Evolutionary conservation across 2,797 vertebrate species (phyloP), one percentile per base, ranked within the genome.

Genomic region (Gymnocypris eckloni): DNA sequence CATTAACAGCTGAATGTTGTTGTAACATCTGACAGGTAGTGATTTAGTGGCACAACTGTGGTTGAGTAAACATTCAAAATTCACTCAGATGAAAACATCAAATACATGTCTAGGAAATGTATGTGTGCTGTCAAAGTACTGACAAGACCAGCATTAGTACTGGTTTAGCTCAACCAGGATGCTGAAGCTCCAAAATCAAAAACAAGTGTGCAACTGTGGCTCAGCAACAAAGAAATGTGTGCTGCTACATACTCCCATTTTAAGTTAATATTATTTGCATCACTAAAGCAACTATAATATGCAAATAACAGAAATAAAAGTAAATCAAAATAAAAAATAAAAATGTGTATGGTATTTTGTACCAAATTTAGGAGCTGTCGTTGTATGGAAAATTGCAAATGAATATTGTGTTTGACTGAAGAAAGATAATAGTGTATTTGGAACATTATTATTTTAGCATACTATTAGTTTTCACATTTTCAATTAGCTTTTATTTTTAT

Each of bases 11-110:
- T 61, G 16, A 72, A 78, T 59, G 52, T n/a, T 59, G 33, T 77
- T 0, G 8, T 61, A 78, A 25, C 22, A 61, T 61, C 37, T 61
- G 76, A 61, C 76, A 10, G 39, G 76, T 43, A 64, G 39, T 61
- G 77, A 79, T 78, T 78, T 41, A 59, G 33, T n/a, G 75, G 50
- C 33, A 77, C 25, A 43, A 43, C 15, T 43, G 77, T 64, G 39
- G 39, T 72, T 25, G n/a, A 72, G 12, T 25, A 72, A 48, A 48
- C 12, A 4, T 61, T 61, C n/a, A 61, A 43, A 43, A 61, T 25
- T 79, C 39, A 43, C 7, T 79, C 2, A 2, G 39, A 18, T 28
- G 13, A 61, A 79, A 79, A 79, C 12, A 43, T 79, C 52, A 25
- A 78, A 59, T 39, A 16, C 22, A 59, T 15, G 11, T 56, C 12